These are phyloP conservation scores for Leptura quadrifasciata DNA, from an alignment of 2,888 invertebrate genomes.

Conservation along the genomic window DNA sequence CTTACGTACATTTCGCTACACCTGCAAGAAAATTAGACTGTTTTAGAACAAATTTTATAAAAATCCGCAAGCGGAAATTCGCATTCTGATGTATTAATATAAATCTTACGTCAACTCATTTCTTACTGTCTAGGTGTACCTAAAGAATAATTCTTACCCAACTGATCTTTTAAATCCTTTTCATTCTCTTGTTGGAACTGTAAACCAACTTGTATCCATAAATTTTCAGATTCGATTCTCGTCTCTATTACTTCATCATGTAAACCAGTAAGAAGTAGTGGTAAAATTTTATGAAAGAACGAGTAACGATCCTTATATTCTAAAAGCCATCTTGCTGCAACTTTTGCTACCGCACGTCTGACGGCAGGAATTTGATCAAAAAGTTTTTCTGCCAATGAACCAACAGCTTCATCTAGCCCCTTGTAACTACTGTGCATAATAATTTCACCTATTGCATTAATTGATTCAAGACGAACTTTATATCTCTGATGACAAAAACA, in stretches of 20 bases:
- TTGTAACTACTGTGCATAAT: constrained; percentile 77
- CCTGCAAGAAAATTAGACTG: no score
- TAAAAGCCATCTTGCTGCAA: constrained; percentile 87
- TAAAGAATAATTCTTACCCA: constrained; percentile 65
- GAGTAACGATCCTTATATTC: constrained; percentile 91
- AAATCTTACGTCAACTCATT: no score
- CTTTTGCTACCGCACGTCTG: constrained; percentile 84
- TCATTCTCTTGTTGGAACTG: constrained; percentile 92
- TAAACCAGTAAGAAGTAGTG: constrained; percentile 89
- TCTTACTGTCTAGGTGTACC: no score
- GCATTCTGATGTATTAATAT: no score
- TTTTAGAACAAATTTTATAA: no score
- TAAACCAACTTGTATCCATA: constrained; percentile 85
- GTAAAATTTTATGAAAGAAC: constrained; percentile 90
- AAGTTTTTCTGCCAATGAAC: constrained; percentile 89
- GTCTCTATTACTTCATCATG: constrained; percentile 88
- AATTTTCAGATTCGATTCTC: constrained; percentile 77
- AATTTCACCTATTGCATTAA: constrained; percentile 82
- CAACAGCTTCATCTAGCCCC: constrained; percentile 79
- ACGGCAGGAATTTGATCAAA: constrained; percentile 91
- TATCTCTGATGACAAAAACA: constrained; percentile 90
- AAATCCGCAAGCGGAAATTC: no score
- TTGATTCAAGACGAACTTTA: constrained; percentile 83
- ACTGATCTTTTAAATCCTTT: constrained; percentile 87
- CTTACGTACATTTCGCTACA: no score